Conservation (phyloP, 2,888 invertebrate genomes). For the Galerucella calmariensis region DNA sequence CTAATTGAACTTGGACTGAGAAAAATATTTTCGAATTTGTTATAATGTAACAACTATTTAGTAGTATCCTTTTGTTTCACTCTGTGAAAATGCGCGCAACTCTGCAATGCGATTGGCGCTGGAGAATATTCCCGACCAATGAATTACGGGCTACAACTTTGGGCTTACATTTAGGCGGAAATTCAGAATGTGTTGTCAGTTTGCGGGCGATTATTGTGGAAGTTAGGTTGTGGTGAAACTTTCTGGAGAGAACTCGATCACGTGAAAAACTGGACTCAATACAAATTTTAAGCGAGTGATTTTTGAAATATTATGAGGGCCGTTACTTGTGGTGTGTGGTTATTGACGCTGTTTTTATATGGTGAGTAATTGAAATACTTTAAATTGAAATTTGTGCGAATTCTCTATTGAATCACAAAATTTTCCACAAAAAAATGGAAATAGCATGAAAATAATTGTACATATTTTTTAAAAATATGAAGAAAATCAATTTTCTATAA, state of each 20-base stretch:
- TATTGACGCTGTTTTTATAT: conserved; percentile 46
- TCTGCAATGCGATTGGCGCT: conserved; percentile 56
- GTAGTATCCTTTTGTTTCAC: conserved; percentile 7
- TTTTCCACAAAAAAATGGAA: no score
- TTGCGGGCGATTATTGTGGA: conserved; percentile 44
- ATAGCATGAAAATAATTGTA: no score
- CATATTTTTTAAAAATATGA: no score
- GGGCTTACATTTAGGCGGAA: conserved; percentile 42
- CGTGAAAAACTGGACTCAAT: conserved; percentile 34
- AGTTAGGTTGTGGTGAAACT: conserved; percentile 35
- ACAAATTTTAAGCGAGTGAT: conserved; percentile 2
- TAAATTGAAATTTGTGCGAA: neutral
- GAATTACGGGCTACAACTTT: conserved; percentile 48
- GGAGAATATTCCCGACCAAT: conserved; percentile 58
- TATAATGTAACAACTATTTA: no score
- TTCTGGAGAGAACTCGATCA: conserved; percentile 40
- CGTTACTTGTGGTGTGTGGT: conserved; percentile 43
- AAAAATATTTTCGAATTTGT: no score
- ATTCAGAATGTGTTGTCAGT: conserved; percentile 49
- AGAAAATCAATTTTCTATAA: no score
- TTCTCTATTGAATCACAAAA: no score
- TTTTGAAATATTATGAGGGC: conserved; percentile 40
- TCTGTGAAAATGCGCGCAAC: conserved; percentile 52
- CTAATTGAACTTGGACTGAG: no score
- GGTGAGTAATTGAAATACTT: conserved; percentile 41